A percentile compares a stretch with the other conserved stretches of the same genome.
Conservation (phyloP, 2,113 vertebrate genomes). For the Periophthalmodon schlosseri region DNA sequence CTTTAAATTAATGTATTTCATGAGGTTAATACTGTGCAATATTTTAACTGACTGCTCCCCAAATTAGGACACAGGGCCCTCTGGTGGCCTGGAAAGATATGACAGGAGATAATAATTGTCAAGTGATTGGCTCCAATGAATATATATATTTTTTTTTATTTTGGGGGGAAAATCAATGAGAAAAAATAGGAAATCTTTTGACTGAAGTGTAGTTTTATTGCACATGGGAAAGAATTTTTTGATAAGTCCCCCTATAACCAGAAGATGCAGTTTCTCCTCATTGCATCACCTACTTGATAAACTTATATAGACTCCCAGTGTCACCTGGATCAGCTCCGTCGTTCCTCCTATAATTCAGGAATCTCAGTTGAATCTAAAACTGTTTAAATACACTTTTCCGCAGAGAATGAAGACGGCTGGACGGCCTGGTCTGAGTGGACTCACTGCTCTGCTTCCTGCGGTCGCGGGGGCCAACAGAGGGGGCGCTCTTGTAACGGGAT, state of each 20-base stretch:
- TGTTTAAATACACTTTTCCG: background rate
- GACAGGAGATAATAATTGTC: too few relatives aligned
- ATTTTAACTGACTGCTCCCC: too few relatives aligned
- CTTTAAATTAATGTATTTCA: too few relatives aligned
- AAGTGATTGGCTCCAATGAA: too few relatives aligned
- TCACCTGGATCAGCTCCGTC: background rate
- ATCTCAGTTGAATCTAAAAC: too few relatives aligned
- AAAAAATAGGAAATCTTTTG: background rate
- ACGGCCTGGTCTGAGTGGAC: constrained; percentile 98
- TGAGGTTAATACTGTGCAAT: too few relatives aligned
- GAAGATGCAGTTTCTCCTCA: background rate
- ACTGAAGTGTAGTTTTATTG: background rate
- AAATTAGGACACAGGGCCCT: too few relatives aligned
- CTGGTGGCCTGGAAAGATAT: too few relatives aligned
- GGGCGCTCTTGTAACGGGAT: constrained; percentile 92
- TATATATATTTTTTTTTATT: too few relatives aligned
- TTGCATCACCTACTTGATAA: background rate
- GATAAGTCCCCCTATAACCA: background rate
- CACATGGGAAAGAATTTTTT: background rate
- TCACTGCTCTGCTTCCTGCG: constrained; percentile 89
- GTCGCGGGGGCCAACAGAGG: constrained; percentile 90
- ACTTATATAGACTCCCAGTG: background rate
- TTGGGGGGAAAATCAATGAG: too few relatives aligned
- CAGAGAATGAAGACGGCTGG: constrained; percentile 87
- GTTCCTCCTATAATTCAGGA: background rate